Conservation (phyloP, 2,113 vertebrate genomes). For the Corythoichthys intestinalis region DNA sequence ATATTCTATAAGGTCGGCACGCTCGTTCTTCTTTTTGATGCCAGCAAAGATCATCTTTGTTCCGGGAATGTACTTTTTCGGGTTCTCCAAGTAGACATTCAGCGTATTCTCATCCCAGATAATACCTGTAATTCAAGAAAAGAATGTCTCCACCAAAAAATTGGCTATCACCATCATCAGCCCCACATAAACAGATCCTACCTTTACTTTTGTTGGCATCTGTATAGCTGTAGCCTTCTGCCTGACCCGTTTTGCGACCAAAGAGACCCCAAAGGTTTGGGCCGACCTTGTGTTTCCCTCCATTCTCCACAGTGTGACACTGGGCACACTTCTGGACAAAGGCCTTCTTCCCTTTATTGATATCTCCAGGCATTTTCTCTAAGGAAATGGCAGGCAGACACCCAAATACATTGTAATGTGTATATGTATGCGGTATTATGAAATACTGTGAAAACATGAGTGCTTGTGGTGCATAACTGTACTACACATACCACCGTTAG, state of each 20-base stretch:
- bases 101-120: conserved; percentile 76
- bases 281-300: conserved; percentile 78
- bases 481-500: conserved; percentile 14
- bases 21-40: conserved; percentile 85
- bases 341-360: conserved; percentile 74
- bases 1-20: conserved; percentile 77
- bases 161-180: background rate
- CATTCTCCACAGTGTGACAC: conserved; percentile 77
- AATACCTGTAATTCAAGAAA: conserved; percentile 63
- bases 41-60: conserved; percentile 86
- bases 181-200: conserved; percentile 32
- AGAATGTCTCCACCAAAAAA: background rate
- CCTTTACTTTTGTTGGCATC: conserved; percentile 83
- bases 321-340: conserved; percentile 81
- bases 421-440: background rate
- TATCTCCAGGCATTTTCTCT: conserved; percentile 70
- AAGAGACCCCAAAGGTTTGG: conserved; percentile 79
- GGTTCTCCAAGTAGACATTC: conserved; percentile 83
- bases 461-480: too few relatives aligned
- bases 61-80: conserved; percentile 85
- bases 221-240: conserved; percentile 74
- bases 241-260: conserved; percentile 74
- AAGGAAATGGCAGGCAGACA: background rate
- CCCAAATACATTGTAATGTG: background rate
- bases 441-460: background rate